These are phyloP conservation scores for Corythornis leucogaster DNA, from an alignment of 2,797 vertebrate genomes.

Conservation along the genomic window DNA sequence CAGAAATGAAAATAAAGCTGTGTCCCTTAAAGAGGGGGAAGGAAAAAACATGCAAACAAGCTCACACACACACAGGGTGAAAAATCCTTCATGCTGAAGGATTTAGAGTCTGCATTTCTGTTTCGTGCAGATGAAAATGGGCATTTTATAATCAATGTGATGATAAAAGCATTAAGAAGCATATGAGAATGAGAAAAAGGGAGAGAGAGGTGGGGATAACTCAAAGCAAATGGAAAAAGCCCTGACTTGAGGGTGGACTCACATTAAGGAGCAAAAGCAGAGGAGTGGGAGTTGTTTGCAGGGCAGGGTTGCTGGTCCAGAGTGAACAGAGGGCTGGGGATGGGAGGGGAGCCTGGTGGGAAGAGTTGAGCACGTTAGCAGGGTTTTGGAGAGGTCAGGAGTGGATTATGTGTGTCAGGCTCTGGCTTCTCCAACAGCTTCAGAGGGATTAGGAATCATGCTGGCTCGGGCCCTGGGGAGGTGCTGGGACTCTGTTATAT, in stretches of 20 bases:
- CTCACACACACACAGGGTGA: background rate
- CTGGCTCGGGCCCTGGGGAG: background rate
- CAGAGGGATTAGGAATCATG: background rate
- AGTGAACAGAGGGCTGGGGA: background rate
- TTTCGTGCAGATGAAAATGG: background rate
- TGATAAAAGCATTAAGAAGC: background rate
- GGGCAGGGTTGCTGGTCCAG: background rate
- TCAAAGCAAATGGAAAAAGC: background rate
- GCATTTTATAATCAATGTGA: background rate
- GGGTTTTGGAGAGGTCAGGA: background rate
- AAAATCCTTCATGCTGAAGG: background rate
- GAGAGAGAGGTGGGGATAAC: background rate
- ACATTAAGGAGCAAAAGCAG: background rate
- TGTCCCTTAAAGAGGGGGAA: background rate
- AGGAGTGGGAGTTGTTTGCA: background rate
- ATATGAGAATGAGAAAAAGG: background rate
- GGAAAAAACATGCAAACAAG: background rate
- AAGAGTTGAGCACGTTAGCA: background rate
- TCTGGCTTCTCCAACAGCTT: background rate
- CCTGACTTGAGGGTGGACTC: background rate
- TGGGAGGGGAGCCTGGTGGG: background rate
- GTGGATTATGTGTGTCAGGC: background rate
- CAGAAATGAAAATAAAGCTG: background rate
- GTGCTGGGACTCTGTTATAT: background rate
- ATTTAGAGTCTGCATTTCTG: background rate